Evolutionary conservation across 2,113 vertebrate species (phyloP).

Genomic region (Vulpes ferrilata): DNA sequence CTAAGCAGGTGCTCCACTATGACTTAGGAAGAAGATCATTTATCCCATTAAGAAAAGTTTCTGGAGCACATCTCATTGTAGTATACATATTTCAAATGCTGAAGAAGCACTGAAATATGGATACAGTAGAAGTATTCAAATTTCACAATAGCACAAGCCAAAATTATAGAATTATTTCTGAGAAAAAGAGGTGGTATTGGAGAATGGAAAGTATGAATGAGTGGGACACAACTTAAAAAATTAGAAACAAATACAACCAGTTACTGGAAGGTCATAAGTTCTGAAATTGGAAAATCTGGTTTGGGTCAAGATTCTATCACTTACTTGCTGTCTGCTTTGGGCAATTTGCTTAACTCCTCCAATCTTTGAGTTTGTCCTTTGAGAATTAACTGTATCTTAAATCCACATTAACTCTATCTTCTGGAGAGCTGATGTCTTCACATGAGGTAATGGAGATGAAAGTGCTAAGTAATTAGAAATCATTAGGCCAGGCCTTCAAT

Average conservation of each 20-base stretch:
- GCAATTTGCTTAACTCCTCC: neutral
- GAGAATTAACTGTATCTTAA: neutral
- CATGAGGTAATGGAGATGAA: neutral
- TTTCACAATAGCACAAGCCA: neutral
- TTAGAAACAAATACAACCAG: neutral
- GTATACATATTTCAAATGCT: neutral
- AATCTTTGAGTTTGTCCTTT: neutral
- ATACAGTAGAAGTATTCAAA: neutral
- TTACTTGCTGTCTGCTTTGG: neutral
- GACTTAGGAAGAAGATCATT: neutral
- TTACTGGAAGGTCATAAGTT: neutral
- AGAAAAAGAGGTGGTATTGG: neutral
- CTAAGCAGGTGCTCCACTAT: neutral
- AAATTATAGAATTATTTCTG: neutral
- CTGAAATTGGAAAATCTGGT: neutral
- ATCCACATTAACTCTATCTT: neutral
- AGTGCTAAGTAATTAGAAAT: neutral
- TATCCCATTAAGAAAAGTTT: neutral
- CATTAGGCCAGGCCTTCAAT: neutral
- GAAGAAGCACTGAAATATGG: neutral
- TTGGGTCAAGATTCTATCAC: neutral
- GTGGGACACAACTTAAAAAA: neutral
- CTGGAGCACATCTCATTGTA: constrained; percentile 4
- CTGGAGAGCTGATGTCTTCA: neutral
- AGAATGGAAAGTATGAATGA: neutral